Evolutionary conservation across 2,888 invertebrate species (phyloP).

Genomic region (Bellardia pandia): DNA sequence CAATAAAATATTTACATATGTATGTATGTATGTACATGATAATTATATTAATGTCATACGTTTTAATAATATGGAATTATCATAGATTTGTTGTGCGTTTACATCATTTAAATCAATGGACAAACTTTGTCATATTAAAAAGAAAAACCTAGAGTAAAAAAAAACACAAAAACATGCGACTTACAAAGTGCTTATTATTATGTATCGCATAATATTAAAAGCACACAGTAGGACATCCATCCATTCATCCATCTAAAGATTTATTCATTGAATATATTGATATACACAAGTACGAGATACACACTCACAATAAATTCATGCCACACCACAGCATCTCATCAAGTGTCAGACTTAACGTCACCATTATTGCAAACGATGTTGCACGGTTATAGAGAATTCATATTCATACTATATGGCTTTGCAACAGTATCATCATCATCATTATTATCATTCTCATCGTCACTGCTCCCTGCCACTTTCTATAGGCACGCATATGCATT

Average conservation of each 20-base stretch:
- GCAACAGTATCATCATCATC: constrained; percentile 10
- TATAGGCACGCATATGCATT: neutral
- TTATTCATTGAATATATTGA: constrained; percentile 48
- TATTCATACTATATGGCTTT: neutral
- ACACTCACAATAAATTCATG: neutral
- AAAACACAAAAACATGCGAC: constrained; percentile 14
- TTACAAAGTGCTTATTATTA: constrained; percentile 42
- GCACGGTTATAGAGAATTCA: neutral
- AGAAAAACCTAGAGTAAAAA: neutral
- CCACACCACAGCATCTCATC: constrained; percentile 43
- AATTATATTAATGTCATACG: neutral
- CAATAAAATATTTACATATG: neutral
- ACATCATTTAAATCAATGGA: constrained; percentile 27
- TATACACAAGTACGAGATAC: constrained; percentile 15
- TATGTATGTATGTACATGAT: neutral
- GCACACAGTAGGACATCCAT: constrained; percentile 51
- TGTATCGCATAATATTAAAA: constrained; percentile 30
- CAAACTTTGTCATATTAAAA: neutral
- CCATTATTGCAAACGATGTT: constrained; percentile 25
- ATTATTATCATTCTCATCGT: neutral
- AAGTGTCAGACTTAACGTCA: constrained; percentile 51
- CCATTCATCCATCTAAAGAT: constrained; percentile 14
- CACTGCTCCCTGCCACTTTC: constrained; percentile 33
- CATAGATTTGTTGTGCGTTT: constrained; percentile 36
- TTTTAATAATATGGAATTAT: constrained; percentile 37